Evolutionary conservation across 2,888 invertebrate genomes (phyloP), one percentile per base, ranked within the genome.

Genomic region (Trachelus troglodyta): DNA sequence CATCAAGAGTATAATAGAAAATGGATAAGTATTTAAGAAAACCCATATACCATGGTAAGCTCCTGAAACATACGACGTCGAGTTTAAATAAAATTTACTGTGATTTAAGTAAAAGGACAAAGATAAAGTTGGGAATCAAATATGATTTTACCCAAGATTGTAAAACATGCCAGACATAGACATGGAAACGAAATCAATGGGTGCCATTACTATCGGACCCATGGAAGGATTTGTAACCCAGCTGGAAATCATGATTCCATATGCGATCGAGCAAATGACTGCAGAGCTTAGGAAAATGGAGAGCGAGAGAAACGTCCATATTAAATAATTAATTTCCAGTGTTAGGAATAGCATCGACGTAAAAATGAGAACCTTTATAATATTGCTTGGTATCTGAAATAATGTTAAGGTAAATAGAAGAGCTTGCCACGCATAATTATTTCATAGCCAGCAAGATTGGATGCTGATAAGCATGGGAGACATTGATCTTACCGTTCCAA

Each of bases 1-100:
- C 92, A 76, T 93, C 93, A 91, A 93, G 92, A 0, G 91, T 86
- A 86, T 93, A 93, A 87, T 92, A 93, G 87, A 93, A 93, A 79
- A 93, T 92, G 0, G 93, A 93, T 35, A 93, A 78, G 84, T 92
- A 93, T 85, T 93, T 93, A 37, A 93, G 78, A 0, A 92, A 92
- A 35, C 87, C 84, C 74, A 93, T 83, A 91, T 93, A 93, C 2
- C 81, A 31, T 0, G 93, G 93, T 12, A 93, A 79, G 0, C 92
- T 91, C 0, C 93, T 92, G 75, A 3, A 77, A 40, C 40, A 6
- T 15, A 37, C 15, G 1, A 40, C 15, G 40, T 40, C 4, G 40
- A 40, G 40, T 15, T 40, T 40, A 40, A 40, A 40, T 40, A 40
- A 40, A 40, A 40, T 40, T 40, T 6, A 15, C 40, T 40, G 15